phyloP scores from a whole-genome alignment of 2,113 vertebrate genomes.

The Lutjanus erythropterus region DNA sequence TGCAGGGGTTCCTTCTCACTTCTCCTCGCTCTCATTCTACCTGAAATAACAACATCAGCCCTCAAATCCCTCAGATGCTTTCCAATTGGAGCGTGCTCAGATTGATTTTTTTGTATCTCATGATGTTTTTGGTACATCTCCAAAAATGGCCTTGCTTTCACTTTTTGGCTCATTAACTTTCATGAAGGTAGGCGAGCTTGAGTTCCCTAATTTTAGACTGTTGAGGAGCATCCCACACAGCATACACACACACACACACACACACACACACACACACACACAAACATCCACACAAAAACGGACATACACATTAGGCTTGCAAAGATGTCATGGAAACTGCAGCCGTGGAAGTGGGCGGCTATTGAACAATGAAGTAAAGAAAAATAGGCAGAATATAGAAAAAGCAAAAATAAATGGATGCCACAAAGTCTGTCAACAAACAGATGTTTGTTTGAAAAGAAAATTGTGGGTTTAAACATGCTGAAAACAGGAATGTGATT shows the following conservation, averaged over 20 bases:
- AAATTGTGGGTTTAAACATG: slow-evolving; percentile 33
- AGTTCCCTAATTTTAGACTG: slow-evolving; percentile 25
- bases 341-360: slow-evolving; percentile 1
- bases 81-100: not conserved
- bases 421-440: not conserved
- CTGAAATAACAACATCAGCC: not conserved
- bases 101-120: not conserved
- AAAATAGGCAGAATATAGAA: not conserved
- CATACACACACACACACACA: slow-evolving; percentile 2
- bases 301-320: not conserved
- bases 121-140: slow-evolving; percentile 13
- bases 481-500: slow-evolving; percentile 17
- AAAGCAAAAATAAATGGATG: not conserved
- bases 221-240: slow-evolving; percentile 17
- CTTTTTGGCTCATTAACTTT: slow-evolving; percentile 27
- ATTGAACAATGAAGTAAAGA: not conserved
- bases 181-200: not conserved
- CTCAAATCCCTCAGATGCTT: not conserved
- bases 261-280: slow-evolving; percentile 1
- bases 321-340: slow-evolving; percentile 54
- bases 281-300: not conserved
- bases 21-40: not conserved
- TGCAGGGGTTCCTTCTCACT: not conserved
- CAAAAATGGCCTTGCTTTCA: slow-evolving; percentile 3
- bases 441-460: slow-evolving; percentile 26